These are phyloP conservation scores for Rotaria socialis DNA, from an alignment of 2,888 invertebrate species.

Conservation along the genomic window DNA sequence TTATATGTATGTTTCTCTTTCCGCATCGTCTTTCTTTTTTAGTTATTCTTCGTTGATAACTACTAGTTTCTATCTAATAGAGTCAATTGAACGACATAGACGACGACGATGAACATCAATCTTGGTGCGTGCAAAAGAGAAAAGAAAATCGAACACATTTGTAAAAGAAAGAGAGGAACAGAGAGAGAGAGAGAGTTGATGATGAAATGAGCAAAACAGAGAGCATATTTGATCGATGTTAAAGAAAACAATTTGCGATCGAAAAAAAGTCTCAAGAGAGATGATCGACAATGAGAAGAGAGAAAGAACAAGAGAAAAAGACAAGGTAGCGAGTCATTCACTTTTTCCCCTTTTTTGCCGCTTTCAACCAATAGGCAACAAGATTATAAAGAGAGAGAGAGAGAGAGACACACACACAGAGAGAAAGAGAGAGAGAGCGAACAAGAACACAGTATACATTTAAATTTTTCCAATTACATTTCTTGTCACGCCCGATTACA, in stretches of 20 bases:
- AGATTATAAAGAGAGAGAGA: neutral
- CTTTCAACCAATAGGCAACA: conserved; percentile 19
- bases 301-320: conserved; percentile 1
- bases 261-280: conserved; percentile 13
- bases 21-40: neutral
- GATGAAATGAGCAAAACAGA: neutral
- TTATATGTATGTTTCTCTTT: conserved; percentile 12
- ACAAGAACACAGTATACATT: neutral
- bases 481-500: conserved; percentile 32
- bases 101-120: conserved; percentile 25
- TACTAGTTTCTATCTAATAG: conserved; percentile 8
- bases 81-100: conserved; percentile 1
- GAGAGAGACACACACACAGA: neutral
- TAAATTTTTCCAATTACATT: conserved; percentile 32
- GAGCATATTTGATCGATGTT: conserved; percentile 22
- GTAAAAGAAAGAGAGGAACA: neutral
- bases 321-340: conserved; percentile 29
- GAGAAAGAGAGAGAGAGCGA: neutral
- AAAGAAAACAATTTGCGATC: conserved; percentile 29
- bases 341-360: conserved; percentile 12
- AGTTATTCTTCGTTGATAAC: neutral
- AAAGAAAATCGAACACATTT: conserved; percentile 32
- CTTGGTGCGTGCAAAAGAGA: conserved; percentile 13
- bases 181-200: neutral
- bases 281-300: conserved; percentile 16